Base-by-base conservation (phyloP, 2,797 vertebrate species). In the Hybognathus amarus region DNA sequence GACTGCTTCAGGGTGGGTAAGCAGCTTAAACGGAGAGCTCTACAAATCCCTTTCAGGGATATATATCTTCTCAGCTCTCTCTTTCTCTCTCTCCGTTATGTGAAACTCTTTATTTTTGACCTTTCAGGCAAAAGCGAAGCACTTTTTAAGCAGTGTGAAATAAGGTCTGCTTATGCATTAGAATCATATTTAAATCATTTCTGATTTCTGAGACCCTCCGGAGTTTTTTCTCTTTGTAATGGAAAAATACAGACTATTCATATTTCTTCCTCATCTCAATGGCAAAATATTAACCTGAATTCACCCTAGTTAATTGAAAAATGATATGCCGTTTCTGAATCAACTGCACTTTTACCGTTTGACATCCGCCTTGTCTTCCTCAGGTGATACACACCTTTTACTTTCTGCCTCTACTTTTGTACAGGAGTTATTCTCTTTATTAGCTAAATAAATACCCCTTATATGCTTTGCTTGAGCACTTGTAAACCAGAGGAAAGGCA, bases 21-120 rank as follows among this genome's bases (percentile, higher is more conserved):
- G 73, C 80, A 52, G 82, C 83, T 88, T 88, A 83, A 83, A 61
- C 24, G 59, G 45, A 86, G 84, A 85, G 79, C 82, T 73, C 13
- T 40, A 80, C 36, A 85, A 87, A 87, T 87, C 86, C 79, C 40
- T 74, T 63, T 50, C 18, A 70, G 59, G 68, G 36, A 68, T 59
- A 70, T 38, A 52, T 45, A 64, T 83, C 69, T 73, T 68, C 77
- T 81, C 45, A 5, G 38, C 40, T 42, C n/a, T 50, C 2, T 38
- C 69, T 77, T 22, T 15, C 12, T 47, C 20, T n/a, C 6, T 33
- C 40, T 38, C 30, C 56, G 5, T 36, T 59, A 36, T 27, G 7
- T 61, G 45, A 82, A 82, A 77, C 83, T 73, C 77, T 77, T 67
- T 52, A 79, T 76, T 86, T 87, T 76, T 82, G 66, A 83, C 61